Conservation (phyloP, 2,888 invertebrate genomes). For the Euplagia quadripunctaria region DNA sequence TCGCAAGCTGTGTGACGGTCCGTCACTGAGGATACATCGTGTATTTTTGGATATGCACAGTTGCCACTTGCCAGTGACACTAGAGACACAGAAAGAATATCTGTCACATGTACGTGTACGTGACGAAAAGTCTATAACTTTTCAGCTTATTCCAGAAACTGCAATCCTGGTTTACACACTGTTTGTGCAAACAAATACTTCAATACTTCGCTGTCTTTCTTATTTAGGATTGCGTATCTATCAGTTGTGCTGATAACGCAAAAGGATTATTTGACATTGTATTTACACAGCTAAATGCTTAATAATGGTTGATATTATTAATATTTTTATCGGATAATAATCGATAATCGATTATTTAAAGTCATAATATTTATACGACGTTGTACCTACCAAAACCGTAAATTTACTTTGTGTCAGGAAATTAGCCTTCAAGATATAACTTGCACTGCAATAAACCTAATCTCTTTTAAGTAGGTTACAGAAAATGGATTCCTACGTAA, state of each 20-base stretch:
- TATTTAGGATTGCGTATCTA: not conserved
- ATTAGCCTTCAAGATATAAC: not conserved
- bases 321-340: not conserved
- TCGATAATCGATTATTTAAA: not conserved
- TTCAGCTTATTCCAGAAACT: not conserved
- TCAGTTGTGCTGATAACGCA: not conserved
- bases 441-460: no score
- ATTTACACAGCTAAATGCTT: no score
- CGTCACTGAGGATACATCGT: slow-evolving; percentile 33
- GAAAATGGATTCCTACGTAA: not conserved
- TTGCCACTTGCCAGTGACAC: slow-evolving; percentile 50
- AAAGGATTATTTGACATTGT: not conserved
- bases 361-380: not conserved
- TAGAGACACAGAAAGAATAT: slow-evolving; percentile 47
- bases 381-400: not conserved
- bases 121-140: slow-evolving; percentile 1
- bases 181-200: not conserved
- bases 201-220: not conserved
- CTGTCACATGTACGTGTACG: slow-evolving; percentile 20
- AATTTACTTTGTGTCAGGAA: not conserved
- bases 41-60: slow-evolving; percentile 68
- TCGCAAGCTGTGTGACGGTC: slow-evolving; percentile 51
- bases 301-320: not conserved
- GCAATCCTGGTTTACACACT: not conserved
- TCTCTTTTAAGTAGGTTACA: no score